These are phyloP conservation scores for Syngnathus rostellatus DNA, from an alignment of 2,797 vertebrate genomes.

Conservation along the genomic window DNA sequence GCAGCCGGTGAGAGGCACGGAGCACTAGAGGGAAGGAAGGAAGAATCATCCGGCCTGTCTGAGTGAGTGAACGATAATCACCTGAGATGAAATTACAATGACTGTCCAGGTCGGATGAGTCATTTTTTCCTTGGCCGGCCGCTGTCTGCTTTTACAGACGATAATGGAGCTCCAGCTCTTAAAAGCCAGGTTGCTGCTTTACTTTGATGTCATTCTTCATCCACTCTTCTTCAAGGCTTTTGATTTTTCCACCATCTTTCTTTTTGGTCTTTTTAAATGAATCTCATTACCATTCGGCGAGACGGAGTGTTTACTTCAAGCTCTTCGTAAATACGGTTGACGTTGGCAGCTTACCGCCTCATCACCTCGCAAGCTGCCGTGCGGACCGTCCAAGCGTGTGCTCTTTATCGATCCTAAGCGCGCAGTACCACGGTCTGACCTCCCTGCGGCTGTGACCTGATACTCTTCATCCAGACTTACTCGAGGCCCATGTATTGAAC, in stretches of 20 bases:
- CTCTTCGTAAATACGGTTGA: slow-evolving; percentile 40
- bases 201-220: neutral
- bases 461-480: slow-evolving; percentile 51
- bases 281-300: slow-evolving; percentile 33
- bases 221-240: slow-evolving; percentile 3
- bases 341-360: slow-evolving; percentile 45
- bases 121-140: slow-evolving; percentile 24
- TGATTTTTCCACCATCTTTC: neutral
- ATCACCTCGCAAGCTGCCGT: slow-evolving; percentile 32
- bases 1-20: slow-evolving; percentile 18
- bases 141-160: slow-evolving; percentile 24
- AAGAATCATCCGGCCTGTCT: slow-evolving; percentile 25
- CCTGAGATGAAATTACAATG: slow-evolving; percentile 29
- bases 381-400: slow-evolving; percentile 29
- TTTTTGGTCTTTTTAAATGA: slow-evolving; percentile 18
- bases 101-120: slow-evolving; percentile 31
- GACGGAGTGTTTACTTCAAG: slow-evolving; percentile 51
- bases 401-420: slow-evolving; percentile 57
- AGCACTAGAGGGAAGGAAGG: slow-evolving; percentile 21
- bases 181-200: neutral
- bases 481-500: slow-evolving; percentile 22
- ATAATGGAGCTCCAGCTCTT: slow-evolving; percentile 21
- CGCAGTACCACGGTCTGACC: slow-evolving; percentile 37
- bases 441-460: slow-evolving; percentile 46
- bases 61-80: slow-evolving; percentile 39